phyloP scores from a whole-genome alignment of 2,113 vertebrate species.

The Zosterops borbonicus region DNA sequence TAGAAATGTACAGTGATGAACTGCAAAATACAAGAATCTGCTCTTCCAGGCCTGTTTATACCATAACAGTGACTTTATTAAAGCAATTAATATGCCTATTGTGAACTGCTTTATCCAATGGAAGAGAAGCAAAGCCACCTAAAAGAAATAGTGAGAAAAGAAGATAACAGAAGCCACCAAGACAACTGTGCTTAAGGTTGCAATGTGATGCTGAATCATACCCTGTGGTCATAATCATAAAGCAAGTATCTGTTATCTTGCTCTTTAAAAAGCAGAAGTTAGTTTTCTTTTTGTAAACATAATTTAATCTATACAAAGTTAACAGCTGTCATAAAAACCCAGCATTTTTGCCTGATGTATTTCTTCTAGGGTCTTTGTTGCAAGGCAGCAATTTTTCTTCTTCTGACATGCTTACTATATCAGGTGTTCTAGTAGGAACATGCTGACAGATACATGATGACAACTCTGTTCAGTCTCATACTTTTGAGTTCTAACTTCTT shows the following conservation, averaged over 20 bases:
- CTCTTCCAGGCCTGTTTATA: not conserved
- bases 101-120: not conserved
- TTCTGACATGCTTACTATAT: not conserved
- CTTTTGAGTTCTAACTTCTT: not conserved
- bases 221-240: not conserved
- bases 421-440: not conserved
- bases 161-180: not conserved
- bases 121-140: not conserved
- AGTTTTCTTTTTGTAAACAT: not conserved
- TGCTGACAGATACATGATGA: not conserved
- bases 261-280: not conserved
- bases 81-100: not conserved
- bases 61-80: not conserved
- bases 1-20: not conserved
- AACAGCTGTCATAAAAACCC: not conserved
- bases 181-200: not conserved
- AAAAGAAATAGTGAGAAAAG: not conserved
- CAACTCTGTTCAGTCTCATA: not conserved
- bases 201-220: conserved; percentile 17
- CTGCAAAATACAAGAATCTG: not conserved
- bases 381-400: not conserved
- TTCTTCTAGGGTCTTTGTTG: not conserved
- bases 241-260: not conserved
- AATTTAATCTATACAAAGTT: not conserved
- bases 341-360: not conserved